Evolutionary conservation across 2,888 invertebrate genomes (phyloP).

Genomic region (Melieria omissa): DNA sequence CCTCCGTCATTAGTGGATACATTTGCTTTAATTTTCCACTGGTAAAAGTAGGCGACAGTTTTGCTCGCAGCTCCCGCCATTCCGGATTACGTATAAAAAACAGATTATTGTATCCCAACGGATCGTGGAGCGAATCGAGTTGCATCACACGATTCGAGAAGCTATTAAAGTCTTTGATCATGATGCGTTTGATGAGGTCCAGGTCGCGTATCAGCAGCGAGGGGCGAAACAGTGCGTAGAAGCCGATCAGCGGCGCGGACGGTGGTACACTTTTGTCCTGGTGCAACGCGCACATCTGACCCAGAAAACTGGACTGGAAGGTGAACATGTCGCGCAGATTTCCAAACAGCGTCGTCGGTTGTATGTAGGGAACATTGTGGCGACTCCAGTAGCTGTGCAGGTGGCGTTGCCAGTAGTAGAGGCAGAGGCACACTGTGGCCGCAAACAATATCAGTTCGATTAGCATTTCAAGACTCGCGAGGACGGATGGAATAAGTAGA

Average conservation of each 20-base stretch:
- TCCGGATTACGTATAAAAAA: conserved; percentile 63
- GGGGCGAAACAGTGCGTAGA: conserved; percentile 63
- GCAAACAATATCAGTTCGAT: conserved; percentile 12
- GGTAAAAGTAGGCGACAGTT: conserved; percentile 65
- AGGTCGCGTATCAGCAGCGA: conserved; percentile 63
- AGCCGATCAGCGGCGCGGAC: conserved; percentile 53
- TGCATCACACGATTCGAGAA: conserved; percentile 58
- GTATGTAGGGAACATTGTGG: conserved; percentile 54
- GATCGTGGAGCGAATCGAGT: conserved; percentile 55
- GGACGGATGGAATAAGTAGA: too few relatives aligned
- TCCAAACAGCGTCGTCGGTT: conserved; percentile 60
- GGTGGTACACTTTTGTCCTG: conserved; percentile 40
- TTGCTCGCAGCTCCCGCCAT: conserved; percentile 63
- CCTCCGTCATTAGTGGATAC: conserved; percentile 55
- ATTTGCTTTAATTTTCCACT: conserved; percentile 60
- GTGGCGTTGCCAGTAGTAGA: conserved; percentile 47
- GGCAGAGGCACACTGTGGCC: conserved; percentile 38
- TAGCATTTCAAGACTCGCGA: background rate
- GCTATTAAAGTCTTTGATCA: conserved; percentile 66
- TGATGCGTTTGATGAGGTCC: conserved; percentile 63
- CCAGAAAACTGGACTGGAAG: conserved; percentile 47
- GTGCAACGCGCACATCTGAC: conserved; percentile 54
- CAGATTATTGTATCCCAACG: conserved; percentile 62
- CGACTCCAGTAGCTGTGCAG: conserved; percentile 50
- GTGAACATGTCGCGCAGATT: conserved; percentile 55